A percentile compares a stretch with the other conserved stretches of the same genome.
Conservation (phyloP, 2,888 invertebrate genomes). For the Acanthopleura granulata region DNA sequence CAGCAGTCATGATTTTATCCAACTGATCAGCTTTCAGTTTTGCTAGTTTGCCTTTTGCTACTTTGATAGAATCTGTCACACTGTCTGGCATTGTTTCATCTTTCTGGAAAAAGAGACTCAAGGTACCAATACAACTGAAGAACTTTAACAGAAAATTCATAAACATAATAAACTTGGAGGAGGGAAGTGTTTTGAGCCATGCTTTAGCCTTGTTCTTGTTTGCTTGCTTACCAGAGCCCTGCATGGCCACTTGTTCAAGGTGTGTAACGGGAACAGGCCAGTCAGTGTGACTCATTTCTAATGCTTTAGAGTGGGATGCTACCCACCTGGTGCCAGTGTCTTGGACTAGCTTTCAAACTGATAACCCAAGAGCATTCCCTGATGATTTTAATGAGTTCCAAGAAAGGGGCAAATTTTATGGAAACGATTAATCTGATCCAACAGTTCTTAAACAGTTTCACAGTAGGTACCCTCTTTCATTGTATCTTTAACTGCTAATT, state of each 20-base stretch:
- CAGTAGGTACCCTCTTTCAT: not conserved
- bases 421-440: not conserved
- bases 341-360: not conserved
- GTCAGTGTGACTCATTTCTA: not conserved
- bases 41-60: not conserved
- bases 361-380: not conserved
- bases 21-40: constrained; percentile 2
- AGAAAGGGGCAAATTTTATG: constrained; percentile 1
- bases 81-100: not conserved
- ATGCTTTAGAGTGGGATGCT: not conserved
- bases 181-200: not conserved
- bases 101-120: not conserved
- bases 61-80: not conserved
- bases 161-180: not conserved
- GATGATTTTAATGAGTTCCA: constrained; percentile 1
- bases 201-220: constrained; percentile 10
- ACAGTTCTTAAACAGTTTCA: not conserved
- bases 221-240: not conserved
- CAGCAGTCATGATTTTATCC: not conserved
- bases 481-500: not conserved
- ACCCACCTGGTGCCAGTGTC: not conserved
- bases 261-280: constrained; percentile 9
- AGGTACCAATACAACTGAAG: not conserved
- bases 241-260: not conserved
- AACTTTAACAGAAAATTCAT: not conserved